These are phyloP conservation scores for Bembecia ichneumoniformis DNA, from an alignment of 2,888 invertebrate species.

Conservation along the genomic window DNA sequence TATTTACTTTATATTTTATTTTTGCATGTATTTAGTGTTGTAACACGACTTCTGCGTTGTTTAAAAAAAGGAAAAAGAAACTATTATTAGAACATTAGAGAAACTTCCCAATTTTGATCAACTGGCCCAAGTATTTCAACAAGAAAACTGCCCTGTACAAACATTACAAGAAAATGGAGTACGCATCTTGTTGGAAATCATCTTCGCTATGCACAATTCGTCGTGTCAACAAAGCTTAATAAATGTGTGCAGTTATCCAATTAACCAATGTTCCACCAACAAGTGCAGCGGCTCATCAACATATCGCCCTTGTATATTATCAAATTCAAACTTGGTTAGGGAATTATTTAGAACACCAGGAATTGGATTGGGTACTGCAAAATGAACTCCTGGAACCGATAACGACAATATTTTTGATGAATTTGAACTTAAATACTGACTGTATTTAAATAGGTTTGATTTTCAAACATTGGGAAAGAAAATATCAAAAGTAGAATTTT, in stretches of 20 bases:
- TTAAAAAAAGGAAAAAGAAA: constrained; percentile 21
- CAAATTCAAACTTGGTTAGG: constrained; percentile 11
- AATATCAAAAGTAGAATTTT: too few species aligned
- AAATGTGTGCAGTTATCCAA: constrained; percentile 29
- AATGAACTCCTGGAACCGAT: constrained; percentile 1
- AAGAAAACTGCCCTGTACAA: constrained; percentile 30
- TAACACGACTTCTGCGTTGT: constrained; percentile 21
- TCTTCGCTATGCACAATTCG: constrained; percentile 17
- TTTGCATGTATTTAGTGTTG: constrained; percentile 20
- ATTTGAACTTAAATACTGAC: too few species aligned
- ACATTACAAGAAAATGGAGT: constrained; percentile 19
- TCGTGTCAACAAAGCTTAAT: constrained; percentile 26
- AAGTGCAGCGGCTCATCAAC: constrained; percentile 19
- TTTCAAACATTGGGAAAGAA: too few species aligned
- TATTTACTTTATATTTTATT: constrained; percentile 20
- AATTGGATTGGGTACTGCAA: constrained; percentile 3
- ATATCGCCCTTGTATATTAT: constrained; percentile 13
- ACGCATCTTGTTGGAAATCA: constrained; percentile 22
- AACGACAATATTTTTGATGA: constrained; percentile 10
- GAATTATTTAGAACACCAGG: constrained; percentile 4
- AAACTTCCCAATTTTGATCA: constrained; percentile 20
- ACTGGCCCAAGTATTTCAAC: constrained; percentile 18
- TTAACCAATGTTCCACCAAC: constrained; percentile 30
- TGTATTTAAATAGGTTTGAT: too few species aligned
- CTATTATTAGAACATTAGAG: constrained; percentile 15